Evolutionary conservation across 2,113 vertebrate genomes (phyloP).

Genomic region (Alligator sinensis): DNA sequence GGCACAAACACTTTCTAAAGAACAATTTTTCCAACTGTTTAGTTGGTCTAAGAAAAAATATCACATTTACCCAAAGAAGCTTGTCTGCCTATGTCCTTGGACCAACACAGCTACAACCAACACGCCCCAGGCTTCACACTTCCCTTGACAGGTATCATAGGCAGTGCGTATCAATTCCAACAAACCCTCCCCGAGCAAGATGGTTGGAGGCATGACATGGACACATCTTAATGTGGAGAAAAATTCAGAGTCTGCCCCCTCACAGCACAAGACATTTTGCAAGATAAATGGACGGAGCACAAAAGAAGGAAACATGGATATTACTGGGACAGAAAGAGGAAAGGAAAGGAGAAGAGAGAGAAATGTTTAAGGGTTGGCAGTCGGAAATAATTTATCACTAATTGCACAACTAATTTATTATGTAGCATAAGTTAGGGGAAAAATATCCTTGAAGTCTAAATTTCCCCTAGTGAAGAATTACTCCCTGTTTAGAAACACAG

Average conservation of each 20-base stretch:
- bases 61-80: background rate
- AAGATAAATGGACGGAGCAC: background rate
- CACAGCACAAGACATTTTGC: background rate
- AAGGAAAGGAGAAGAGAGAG: background rate
- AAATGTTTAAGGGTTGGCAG: background rate
- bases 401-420: constrained; percentile 41
- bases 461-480: constrained; percentile 28
- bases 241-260: background rate
- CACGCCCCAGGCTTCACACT: background rate
- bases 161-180: background rate
- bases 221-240: background rate
- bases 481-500: constrained; percentile 37
- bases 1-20: too few species aligned
- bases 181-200: background rate
- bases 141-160: background rate
- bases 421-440: constrained; percentile 14
- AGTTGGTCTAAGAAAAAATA: background rate
- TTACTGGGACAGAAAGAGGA: background rate
- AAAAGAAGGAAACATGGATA: background rate
- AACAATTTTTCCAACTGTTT: too few species aligned
- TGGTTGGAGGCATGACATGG: background rate
- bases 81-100: background rate
- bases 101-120: background rate
- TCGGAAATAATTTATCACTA: constrained; percentile 10
- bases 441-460: constrained; percentile 22